Base-by-base conservation (phyloP, 2,797 vertebrate genomes). In the Morelia viridis region DNA sequence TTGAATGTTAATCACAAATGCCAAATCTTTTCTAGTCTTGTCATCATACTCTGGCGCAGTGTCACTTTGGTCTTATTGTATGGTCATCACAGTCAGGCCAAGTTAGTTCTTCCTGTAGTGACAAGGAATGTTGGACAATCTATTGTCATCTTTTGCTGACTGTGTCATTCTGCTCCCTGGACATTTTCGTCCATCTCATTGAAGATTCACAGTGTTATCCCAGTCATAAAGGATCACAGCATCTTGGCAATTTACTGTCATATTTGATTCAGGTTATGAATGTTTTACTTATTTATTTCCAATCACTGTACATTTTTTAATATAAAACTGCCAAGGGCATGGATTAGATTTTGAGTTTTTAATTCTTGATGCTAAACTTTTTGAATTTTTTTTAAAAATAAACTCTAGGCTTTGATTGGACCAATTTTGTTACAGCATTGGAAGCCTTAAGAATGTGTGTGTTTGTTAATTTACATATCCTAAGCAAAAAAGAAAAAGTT, bases 261-360 rank as follows among this genome's bases (percentile, higher is more conserved):
- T 89, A 93, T 94, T 96, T 96, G 95, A 95, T 96, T 95, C 96
- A 87, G 92, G 94, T 95, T 94, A 95, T 94, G 93, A 87, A 76
- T 68, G 93, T 91, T 96, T 64, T 92, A 35, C 94, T 93, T 2
- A 50, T 0, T 0, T 62, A 17, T 87, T 5, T 90, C 5, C 35
- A 22, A 58, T 93, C 95, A 93, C 0, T 92, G 95, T 94, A 94
- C 87, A 88, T 92, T 91, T 88, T 61, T 95, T n/a, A 56, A 46
- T 87, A 71, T 89, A 80, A 93, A 94, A 92, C 71, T 58, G 95
- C 94, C 95, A 93, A 89, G 94, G 96, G 95, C 96, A 26, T 0
- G 5, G 93, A 91, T 65, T 91, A 76, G 91, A 92, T 53, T 92
- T 91, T 91, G 87, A 71, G 93, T 90, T 96, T 61, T 94, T 95